Conservation (phyloP, 2,797 vertebrate genomes). For the Crocidura indochinensis region DNA sequence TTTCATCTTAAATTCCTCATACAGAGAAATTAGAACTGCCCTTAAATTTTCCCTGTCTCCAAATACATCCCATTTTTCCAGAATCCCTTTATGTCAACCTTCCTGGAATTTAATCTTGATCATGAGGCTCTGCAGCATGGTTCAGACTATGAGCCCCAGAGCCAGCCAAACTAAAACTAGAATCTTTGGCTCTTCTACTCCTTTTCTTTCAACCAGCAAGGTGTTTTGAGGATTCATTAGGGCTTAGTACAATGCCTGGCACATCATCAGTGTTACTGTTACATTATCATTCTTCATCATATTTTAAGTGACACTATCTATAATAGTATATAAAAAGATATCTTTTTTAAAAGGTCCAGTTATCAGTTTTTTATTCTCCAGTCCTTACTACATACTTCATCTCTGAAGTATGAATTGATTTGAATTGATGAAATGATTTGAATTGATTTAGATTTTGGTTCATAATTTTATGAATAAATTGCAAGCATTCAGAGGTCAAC, state of each 20-base stretch:
- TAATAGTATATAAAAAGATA: not conserved
- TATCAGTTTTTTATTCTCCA: not conserved
- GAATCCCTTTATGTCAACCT: not conserved
- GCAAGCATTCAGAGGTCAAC: not conserved
- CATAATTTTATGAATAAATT: not conserved
- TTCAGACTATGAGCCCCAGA: not conserved
- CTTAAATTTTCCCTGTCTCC: not conserved
- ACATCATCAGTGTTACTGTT: not conserved
- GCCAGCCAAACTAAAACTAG: not conserved
- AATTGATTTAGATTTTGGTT: not conserved
- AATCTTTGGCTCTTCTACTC: not conserved
- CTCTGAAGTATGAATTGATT: too few species aligned
- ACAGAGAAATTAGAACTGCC: not conserved
- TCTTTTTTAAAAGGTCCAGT: slow-evolving; percentile 9
- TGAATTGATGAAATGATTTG: too few species aligned
- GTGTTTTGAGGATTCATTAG: not conserved
- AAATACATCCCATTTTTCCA: not conserved
- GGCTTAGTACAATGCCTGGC: not conserved
- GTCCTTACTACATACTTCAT: not conserved
- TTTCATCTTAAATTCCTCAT: not conserved
- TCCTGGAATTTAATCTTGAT: not conserved
- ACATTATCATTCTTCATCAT: not conserved
- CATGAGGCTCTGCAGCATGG: fast-evolving
- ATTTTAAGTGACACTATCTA: not conserved
- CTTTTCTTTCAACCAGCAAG: not conserved